phyloP scores from a whole-genome alignment of 2,797 vertebrate species.

The Poecile montanus region DNA sequence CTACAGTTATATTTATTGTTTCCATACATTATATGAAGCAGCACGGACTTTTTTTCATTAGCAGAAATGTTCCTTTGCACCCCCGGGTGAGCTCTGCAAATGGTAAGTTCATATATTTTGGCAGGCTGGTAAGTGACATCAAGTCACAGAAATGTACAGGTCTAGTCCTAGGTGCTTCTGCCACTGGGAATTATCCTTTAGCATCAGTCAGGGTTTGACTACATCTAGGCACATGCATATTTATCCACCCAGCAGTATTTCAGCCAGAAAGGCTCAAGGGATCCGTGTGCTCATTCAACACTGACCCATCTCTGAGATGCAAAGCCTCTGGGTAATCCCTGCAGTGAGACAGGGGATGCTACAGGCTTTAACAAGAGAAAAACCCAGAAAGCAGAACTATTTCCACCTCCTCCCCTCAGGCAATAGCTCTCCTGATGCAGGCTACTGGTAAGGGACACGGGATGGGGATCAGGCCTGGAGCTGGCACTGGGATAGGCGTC shows the following conservation, averaged over 20 bases:
- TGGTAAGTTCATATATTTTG: not conserved
- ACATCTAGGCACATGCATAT: not conserved
- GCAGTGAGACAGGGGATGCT: not conserved
- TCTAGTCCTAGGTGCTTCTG: not conserved
- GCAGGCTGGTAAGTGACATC: not conserved
- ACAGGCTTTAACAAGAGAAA: not conserved
- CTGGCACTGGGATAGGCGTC: not conserved
- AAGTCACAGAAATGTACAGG: not conserved
- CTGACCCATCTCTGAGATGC: not conserved
- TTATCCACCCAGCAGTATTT: not conserved
- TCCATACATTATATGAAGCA: not conserved
- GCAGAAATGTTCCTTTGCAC: fast-evolving
- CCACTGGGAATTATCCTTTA: not conserved
- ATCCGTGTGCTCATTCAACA: not conserved
- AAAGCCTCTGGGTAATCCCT: not conserved
- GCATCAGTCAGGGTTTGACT: not conserved
- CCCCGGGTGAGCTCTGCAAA: fast-evolving
- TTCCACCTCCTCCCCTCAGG: not conserved
- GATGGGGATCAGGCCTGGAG: not conserved
- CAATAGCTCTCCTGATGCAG: not conserved
- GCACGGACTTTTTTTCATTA: not conserved
- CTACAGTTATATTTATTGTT: conserved; percentile 19
- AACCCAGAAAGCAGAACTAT: not conserved
- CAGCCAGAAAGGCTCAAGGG: not conserved
- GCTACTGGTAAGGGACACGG: not conserved